These are phyloP conservation scores for Dioctria rufipes DNA, from an alignment of 2,888 invertebrate species.

Conservation along the genomic window DNA sequence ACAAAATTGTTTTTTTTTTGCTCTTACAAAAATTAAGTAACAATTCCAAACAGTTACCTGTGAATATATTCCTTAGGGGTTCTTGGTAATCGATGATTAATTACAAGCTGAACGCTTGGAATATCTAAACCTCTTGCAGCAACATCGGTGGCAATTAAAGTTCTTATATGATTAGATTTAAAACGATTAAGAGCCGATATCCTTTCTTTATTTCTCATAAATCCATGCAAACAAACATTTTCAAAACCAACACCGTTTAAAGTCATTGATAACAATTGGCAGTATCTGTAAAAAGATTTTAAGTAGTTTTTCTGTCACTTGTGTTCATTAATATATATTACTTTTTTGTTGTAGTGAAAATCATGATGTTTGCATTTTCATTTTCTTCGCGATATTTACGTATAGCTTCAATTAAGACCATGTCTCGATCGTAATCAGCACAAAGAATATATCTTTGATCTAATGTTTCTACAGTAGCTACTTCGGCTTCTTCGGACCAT, in stretches of 20 bases:
- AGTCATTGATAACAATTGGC: slow-evolving; percentile 92
- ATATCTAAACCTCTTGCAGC: slow-evolving; percentile 97
- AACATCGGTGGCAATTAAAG: slow-evolving; percentile 97
- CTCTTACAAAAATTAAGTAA: slow-evolving; percentile 17
- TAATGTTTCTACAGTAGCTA: slow-evolving; percentile 90
- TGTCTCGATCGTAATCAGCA: slow-evolving; percentile 92
- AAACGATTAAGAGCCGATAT: slow-evolving; percentile 89
- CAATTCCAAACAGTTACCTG: slow-evolving; percentile 67
- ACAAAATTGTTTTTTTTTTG: background rate
- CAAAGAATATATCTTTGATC: slow-evolving; percentile 93
- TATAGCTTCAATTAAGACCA: slow-evolving; percentile 88
- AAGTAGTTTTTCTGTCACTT: background rate
- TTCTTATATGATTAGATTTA: slow-evolving; percentile 88
- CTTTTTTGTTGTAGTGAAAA: slow-evolving; percentile 98
- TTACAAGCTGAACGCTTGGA: slow-evolving; percentile 93
- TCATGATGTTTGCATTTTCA: slow-evolving; percentile 87
- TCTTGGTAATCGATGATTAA: slow-evolving; percentile 95
- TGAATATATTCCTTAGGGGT: slow-evolving; percentile 96
- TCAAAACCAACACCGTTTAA: slow-evolving; percentile 89
- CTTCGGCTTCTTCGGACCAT: slow-evolving; percentile 81
- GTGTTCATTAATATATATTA: slow-evolving; percentile 67
- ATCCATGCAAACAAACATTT: slow-evolving; percentile 93
- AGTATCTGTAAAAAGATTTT: slow-evolving; percentile 77
- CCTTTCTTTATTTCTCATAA: slow-evolving; percentile 91
- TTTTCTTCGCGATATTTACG: slow-evolving; percentile 82